phyloP scores from a whole-genome alignment of 2,888 invertebrate genomes.

The Dynastes hyllus region DNA sequence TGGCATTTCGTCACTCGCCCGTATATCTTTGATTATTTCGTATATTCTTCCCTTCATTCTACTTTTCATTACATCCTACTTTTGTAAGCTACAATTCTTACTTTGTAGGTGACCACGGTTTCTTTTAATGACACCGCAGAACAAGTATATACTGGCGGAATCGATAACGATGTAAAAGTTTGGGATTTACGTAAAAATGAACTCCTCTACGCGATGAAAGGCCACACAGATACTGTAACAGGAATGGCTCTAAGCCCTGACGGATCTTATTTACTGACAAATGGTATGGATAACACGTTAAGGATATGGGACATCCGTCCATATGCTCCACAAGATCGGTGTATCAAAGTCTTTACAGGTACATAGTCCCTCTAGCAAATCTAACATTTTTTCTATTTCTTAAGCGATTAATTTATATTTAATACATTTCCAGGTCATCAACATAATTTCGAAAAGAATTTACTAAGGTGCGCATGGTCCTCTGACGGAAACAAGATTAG shows the following conservation, averaged over 20 bases:
- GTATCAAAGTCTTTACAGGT: constrained; percentile 90
- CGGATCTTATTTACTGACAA: constrained; percentile 93
- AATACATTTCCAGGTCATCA: constrained; percentile 79
- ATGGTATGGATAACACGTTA: constrained; percentile 97
- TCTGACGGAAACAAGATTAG: constrained; percentile 93
- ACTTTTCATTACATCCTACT: not conserved
- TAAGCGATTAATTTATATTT: not conserved
- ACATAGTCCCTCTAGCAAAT: not conserved
- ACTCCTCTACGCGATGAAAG: constrained; percentile 87
- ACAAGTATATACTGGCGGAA: constrained; percentile 94
- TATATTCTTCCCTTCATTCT: too few relatives aligned
- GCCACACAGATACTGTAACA: constrained; percentile 97
- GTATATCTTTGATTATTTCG: too few relatives aligned
- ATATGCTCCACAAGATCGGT: constrained; percentile 93
- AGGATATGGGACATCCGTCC: constrained; percentile 98
- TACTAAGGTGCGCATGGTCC: constrained; percentile 95
- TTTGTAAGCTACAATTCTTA: not conserved
- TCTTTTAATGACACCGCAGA: constrained; percentile 97
- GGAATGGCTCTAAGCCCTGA: constrained; percentile 88
- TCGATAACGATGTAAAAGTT: constrained; percentile 97
- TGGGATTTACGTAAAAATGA: constrained; percentile 97
- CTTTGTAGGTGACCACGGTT: constrained; percentile 81
- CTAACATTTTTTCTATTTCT: constrained; percentile 17
- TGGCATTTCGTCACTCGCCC: too few relatives aligned
- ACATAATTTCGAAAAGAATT: constrained; percentile 98